Conservation (phyloP, 2,888 invertebrate species). For the Lycocerus yunnanus region DNA sequence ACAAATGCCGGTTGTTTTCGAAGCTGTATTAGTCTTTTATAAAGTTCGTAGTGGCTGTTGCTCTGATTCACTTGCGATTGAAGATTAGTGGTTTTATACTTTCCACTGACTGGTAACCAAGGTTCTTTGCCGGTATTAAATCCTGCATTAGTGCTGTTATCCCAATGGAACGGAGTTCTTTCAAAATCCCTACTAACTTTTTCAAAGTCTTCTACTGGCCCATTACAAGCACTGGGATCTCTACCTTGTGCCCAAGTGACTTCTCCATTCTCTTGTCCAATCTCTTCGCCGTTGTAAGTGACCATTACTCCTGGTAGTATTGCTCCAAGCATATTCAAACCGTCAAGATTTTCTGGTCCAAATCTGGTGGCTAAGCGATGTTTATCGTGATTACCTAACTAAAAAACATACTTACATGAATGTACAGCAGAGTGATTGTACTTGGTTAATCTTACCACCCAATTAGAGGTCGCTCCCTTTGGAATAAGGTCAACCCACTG, state of each 20-base stretch:
- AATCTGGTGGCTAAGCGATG: conserved; percentile 72
- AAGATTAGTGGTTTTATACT: conserved; percentile 65
- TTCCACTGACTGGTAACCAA: conserved; percentile 72
- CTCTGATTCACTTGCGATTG: conserved; percentile 54
- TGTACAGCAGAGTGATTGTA: not conserved
- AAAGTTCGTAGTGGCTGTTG: conserved; percentile 67
- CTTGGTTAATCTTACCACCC: conserved; percentile 71
- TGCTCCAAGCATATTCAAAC: conserved; percentile 81
- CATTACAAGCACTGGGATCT: conserved; percentile 63
- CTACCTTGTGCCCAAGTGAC: conserved; percentile 58
- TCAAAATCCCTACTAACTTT: conserved; percentile 71
- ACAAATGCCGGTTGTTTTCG: not conserved
- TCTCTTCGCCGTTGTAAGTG: conserved; percentile 87
- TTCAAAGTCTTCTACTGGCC: conserved; percentile 64
- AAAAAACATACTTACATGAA: conserved; percentile 18
- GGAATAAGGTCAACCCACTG: conserved; percentile 70
- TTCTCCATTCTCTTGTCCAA: conserved; percentile 69
- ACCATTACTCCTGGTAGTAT: conserved; percentile 84
- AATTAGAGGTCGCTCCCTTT: conserved; percentile 65
- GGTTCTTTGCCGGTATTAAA: conserved; percentile 56
- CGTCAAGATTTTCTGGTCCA: conserved; percentile 71
- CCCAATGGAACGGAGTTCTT: conserved; percentile 85
- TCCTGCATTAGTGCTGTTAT: conserved; percentile 63
- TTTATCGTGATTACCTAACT: conserved; percentile 80
- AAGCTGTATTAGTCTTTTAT: conserved; percentile 42